phyloP scores from a whole-genome alignment of 2,888 invertebrate species.

The Drosophila nr. perissopoda region DNA sequence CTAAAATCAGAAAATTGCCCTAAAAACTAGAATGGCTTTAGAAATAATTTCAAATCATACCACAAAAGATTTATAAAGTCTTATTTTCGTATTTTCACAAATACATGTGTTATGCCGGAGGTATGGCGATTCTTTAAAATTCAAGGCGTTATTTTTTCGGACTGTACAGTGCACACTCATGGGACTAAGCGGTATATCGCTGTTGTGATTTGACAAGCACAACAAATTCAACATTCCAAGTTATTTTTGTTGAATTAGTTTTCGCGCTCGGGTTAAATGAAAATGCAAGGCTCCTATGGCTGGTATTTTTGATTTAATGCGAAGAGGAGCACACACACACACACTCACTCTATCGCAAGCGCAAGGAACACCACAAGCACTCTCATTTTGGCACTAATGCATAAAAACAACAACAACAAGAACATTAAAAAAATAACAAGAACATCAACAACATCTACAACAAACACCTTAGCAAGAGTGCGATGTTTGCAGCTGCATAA shows the following conservation, averaged over 20 bases:
- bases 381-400: slow-evolving; percentile 36
- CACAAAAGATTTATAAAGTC: not conserved
- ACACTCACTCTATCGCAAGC: slow-evolving; percentile 7
- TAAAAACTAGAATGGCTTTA: not conserved
- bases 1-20: not conserved
- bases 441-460: slow-evolving; percentile 4
- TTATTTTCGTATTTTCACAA: not conserved
- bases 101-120: not conserved
- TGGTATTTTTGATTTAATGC: slow-evolving; percentile 71
- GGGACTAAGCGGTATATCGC: slow-evolving; percentile 9
- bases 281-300: slow-evolving; percentile 70
- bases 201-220: not conserved
- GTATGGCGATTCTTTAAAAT: not conserved
- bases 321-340: slow-evolving; percentile 3
- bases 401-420: slow-evolving; percentile 23
- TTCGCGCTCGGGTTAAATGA: slow-evolving; percentile 65
- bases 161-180: too few relatives aligned
- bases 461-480: slow-evolving; percentile 42
- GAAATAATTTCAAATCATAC: not conserved
- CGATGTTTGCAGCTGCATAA: slow-evolving; percentile 38
- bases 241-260: slow-evolving; percentile 42
- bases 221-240: slow-evolving; percentile 1
- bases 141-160: not conserved
- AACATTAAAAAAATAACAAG: slow-evolving; percentile 9
- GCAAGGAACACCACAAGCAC: slow-evolving; percentile 25